Evolutionary conservation across 1,140 invertebrate species (phyloP), one percentile per base, ranked within the genome.

Genomic region (Drosophila albomicans): DNA sequence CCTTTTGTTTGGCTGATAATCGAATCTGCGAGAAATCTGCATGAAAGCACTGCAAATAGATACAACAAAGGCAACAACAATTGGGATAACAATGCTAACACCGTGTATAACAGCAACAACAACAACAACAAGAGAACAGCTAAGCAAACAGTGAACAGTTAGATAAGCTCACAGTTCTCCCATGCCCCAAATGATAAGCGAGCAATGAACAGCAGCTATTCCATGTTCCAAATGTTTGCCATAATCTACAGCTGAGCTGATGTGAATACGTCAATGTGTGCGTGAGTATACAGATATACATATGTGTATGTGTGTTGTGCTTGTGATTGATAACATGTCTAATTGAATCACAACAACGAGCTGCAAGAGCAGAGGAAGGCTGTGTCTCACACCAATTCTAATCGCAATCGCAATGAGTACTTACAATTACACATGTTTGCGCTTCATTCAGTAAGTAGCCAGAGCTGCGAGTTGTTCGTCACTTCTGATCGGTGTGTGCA

Each of bases 351-450:
- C 79, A 78, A 78, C 82, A 81, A 75, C 20, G 66, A 35, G 63
- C 64, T 20, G 11, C 49, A 8, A 20, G 11, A 13, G 45, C 3
- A 38, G 35, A 25, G 45, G 30, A 28, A 13, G 43, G 48, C 58
- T 71, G 38, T 71, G 38, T 28, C 51, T 51, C 48, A 61, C 13
- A 56, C 49, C 64, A 79, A 80, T 71, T 81, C 79, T 88, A 88
- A 88, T 90, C 86, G 85, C 86, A 88, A 89, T 89, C 85, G 81
- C 86, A 85, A 85, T 78, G 81, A 81, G 67, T 71, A 70, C 74
- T 90, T 85, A 88, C 85, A 88, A 85, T 90, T 90, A 90, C 85
- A 89, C 69, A 85, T 89, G 81, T 85, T 85, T 73, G 78, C 80
- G 74, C 75, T 67, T 74, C 62, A 81, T 89, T 77, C 72, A 81